These are phyloP conservation scores for Labeo catla DNA, from an alignment of 2,113 vertebrate species.

Conservation along the genomic window DNA sequence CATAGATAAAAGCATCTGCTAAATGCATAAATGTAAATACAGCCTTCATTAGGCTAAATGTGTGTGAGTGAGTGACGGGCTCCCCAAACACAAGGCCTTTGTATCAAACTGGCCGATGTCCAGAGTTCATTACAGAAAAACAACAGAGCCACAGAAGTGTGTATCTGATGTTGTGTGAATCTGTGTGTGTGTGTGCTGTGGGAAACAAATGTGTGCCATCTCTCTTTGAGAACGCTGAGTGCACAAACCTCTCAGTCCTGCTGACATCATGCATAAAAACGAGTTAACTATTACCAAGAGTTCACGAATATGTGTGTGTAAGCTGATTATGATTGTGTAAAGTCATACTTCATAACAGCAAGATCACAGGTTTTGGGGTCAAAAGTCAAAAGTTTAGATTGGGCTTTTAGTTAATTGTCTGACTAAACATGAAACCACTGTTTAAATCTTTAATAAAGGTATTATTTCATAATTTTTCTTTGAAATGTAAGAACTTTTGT, in stretches of 20 bases:
- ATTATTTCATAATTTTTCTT: neutral
- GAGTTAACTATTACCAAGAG: conserved; percentile 10
- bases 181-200: conserved; percentile 3
- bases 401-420: neutral
- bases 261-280: conserved; percentile 15
- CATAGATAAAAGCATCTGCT: neutral
- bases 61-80: conserved; percentile 15
- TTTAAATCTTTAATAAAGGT: no score
- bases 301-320: neutral
- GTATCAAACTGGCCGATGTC: conserved; percentile 14
- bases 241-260: conserved; percentile 1
- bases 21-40: neutral
- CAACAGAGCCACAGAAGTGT: neutral
- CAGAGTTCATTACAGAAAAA: conserved; percentile 10
- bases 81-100: neutral
- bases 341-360: neutral
- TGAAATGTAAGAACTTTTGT: neutral
- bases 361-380: neutral
- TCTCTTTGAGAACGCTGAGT: neutral
- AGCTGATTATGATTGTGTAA: neutral
- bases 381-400: neutral
- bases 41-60: neutral
- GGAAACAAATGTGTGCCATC: neutral
- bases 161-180: neutral
- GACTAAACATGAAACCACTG: neutral